Evolutionary conservation across 2,113 vertebrate species (phyloP), one percentile per base, ranked within the genome.

Genomic region (Erythrocercus mccallii): DNA sequence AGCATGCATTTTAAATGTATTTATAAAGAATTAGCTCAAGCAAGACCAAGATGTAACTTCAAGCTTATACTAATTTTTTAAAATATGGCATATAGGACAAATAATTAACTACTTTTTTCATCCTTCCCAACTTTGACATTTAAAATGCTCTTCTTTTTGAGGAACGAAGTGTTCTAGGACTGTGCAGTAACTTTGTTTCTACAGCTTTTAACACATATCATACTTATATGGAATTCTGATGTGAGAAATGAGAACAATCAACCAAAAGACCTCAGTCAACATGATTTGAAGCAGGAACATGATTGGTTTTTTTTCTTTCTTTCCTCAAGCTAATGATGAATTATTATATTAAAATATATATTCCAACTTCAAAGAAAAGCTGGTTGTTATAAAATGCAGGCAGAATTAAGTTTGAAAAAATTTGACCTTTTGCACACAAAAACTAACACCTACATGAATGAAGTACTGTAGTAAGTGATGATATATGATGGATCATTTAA

Each of bases 381-480:
- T 42, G 50, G 80, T 62, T 92, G 81, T 88, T 95, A 69, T 33
- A 88, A 96, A 97, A 91, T 1, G 0, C 45, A 65, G 86, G 76
- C 69, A 93, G 97, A 92, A 92, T 82, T 73, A 61, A 86, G 77
- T 91, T 82, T 81, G 81, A 91, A 94, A 94, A 96, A 90, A 96
- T 86, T 37, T 82, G 72, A 96, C 95, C 81, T 96, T 96, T 88
- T 92, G 88, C 78, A 90, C 76, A 95, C 82, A 95, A 94, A 93
- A 97, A 92, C 90, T 88, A 96, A 92, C 93, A 96, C 95, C 92
- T 96, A 92, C 44, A 85, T 94, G 88, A 97, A 96, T 95, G 74
- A 86, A 93, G 96, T 94, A 91, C 94, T 97, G 87, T 96, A 92
- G 70, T 82, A 96, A 95, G 95, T 97, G 92, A 94, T 97, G 94